Evolutionary conservation across 2,888 invertebrate genomes (phyloP), one percentile per base, ranked within the genome.

Genomic region (Tyria jacobaeae): DNA sequence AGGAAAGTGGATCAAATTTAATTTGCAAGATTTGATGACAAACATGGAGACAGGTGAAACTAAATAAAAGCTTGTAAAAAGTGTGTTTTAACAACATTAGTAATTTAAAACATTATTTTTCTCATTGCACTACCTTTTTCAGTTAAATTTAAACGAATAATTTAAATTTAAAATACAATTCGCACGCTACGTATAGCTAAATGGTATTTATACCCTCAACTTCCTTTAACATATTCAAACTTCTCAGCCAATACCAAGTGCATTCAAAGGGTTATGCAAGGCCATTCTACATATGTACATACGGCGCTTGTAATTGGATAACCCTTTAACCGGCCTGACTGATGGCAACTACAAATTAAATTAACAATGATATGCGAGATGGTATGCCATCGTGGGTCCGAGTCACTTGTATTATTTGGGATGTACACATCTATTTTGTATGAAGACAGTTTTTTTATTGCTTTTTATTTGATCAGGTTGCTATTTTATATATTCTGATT

Each of bases 281-380:
- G 76, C 73, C 70, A 76, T 80, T 84, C 82, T 82, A 80, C 80
- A 82, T 75, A n/a, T n/a, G n/a, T n/a, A 79, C 55, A 61, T 17
- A 76, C 79, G 73, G 71, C 71, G 76, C 72, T 78, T 80, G 84
- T 87, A 88, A 88, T 86, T 88, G 85, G 84, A 86, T 85, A 87
- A 78, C 83, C 76, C 82, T 82, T 75, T 76, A 83, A 81, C 81
- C 82, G 75, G 72, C 65, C 73, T 77, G 87, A 87, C 88, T 89
- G 88, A 87, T 88, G 89, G 88, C 84, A 85, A 87, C 86, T 88
- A 86, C 80, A 86, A 89, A 89, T 89, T 89, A 86, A 89, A 89
- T 89, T 89, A 90, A 90, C 89, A 89, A 88, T 89, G 85, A 87
- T 87, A 78, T 81, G 78, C 75, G 75, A 82, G 77, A 71, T 68